A percentile compares a stretch with the other conserved stretches of the same genome.
Conservation (phyloP, 2,797 vertebrate genomes). For the Gallinago nigripennis region DNA sequence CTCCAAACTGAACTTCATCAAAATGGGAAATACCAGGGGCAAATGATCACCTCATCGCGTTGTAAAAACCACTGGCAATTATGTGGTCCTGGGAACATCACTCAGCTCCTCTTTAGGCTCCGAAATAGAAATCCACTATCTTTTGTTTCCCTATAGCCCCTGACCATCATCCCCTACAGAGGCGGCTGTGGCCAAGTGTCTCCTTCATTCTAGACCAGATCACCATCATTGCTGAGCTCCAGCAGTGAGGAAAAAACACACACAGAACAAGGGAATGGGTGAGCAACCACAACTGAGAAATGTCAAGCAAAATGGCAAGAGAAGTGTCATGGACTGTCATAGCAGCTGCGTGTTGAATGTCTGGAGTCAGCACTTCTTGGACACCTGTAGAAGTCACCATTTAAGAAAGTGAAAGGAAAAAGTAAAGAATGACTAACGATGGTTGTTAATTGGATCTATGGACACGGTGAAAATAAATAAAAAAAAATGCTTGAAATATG, state of each 20-base stretch:
- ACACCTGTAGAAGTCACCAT: not conserved
- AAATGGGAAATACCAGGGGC: not conserved
- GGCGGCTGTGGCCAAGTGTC: not conserved
- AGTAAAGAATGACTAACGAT: not conserved
- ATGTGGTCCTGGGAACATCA: not conserved
- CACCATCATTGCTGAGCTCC: not conserved
- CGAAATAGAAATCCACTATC: not conserved
- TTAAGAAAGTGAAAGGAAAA: not conserved
- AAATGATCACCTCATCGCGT: not conserved
- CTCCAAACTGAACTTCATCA: not conserved
- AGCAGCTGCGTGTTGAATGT: not conserved
- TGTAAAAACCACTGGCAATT: not conserved
- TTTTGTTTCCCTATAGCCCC: not conserved
- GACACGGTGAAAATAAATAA: slow-evolving; percentile 30
- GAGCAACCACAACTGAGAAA: not conserved
- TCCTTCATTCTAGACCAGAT: not conserved
- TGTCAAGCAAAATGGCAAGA: not conserved
- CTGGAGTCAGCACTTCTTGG: not conserved
- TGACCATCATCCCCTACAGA: not conserved
- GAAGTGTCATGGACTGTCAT: not conserved
- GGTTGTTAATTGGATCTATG: not conserved
- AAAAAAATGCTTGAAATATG: slow-evolving; percentile 4
- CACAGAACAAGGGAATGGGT: not conserved
- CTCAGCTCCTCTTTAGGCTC: not conserved
- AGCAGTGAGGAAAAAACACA: not conserved